Percentiles rank a stretch among this genome's conserved stretches.
phyloP scores from a whole-genome alignment of 2,797 vertebrate genomes.

The Gymnothorax javanicus region DNA sequence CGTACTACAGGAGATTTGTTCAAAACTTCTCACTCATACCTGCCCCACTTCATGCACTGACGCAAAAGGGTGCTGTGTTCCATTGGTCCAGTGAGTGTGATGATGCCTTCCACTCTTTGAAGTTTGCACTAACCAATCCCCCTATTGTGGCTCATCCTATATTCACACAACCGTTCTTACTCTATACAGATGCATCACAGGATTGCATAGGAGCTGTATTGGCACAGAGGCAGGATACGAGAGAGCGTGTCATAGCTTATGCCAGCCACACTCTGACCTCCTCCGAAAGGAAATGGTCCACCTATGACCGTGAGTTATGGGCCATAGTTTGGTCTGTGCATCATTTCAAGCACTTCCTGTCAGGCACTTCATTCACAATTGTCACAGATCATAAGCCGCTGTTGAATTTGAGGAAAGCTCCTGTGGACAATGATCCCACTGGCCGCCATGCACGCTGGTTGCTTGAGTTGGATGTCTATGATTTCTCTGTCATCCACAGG shows the following conservation, averaged over 20 bases:
- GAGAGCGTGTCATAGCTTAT: slow-evolving; percentile 29
- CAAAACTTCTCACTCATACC: background rate
- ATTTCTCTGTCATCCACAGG: slow-evolving; percentile 6
- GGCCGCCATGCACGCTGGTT: slow-evolving; percentile 7
- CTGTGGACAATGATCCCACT: slow-evolving; percentile 20
- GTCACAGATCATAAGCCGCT: slow-evolving; percentile 30
- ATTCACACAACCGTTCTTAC: slow-evolving; percentile 28
- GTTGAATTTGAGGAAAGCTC: slow-evolving; percentile 5
- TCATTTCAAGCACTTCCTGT: background rate
- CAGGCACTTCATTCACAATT: slow-evolving; percentile 4
- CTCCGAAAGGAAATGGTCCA: slow-evolving; percentile 32
- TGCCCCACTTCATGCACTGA: slow-evolving; percentile 20
- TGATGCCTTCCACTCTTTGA: slow-evolving; percentile 26
- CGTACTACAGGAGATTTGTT: too few species aligned
- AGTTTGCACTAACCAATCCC: slow-evolving; percentile 19
- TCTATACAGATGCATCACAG: slow-evolving; percentile 39
- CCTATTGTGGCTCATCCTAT: slow-evolving; percentile 30
- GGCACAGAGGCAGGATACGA: background rate
- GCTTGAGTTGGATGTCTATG: slow-evolving; percentile 27
- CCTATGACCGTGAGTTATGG: slow-evolving; percentile 28
- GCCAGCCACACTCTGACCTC: slow-evolving; percentile 25
- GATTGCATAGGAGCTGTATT: slow-evolving; percentile 32
- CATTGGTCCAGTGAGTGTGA: slow-evolving; percentile 18
- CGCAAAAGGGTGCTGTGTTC: slow-evolving; percentile 28
- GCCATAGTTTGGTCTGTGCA: slow-evolving; percentile 22